phyloP scores from a whole-genome alignment of 92 coral and sea anemone species.

The Metridium senile region DNA sequence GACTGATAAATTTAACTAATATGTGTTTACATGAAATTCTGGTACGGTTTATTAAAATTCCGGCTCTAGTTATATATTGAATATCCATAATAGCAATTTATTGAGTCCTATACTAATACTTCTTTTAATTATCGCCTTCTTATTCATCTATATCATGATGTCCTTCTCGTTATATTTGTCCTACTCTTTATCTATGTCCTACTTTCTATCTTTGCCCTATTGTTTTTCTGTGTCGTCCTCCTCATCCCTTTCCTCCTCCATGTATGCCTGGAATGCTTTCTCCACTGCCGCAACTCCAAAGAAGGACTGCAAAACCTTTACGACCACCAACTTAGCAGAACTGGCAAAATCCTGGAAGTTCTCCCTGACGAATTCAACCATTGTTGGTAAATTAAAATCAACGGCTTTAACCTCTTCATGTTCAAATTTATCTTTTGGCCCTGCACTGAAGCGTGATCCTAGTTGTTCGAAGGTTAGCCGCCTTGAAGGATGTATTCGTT shows the following conservation, averaged over 20 bases:
- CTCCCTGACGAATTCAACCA: constrained; percentile 91
- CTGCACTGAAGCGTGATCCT: constrained; percentile 87
- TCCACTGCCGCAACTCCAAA: constrained; percentile 93
- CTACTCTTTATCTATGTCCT: background rate
- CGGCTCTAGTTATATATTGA: no score
- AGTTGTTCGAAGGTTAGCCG: constrained; percentile 82
- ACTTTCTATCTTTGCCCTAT: background rate
- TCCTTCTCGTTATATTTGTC: no score
- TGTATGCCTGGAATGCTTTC: constrained; percentile 68
- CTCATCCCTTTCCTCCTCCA: constrained; percentile 32
- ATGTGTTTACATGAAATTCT: no score
- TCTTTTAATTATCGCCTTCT: no score
- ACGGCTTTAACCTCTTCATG: constrained; percentile 89
- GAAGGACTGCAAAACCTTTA: constrained; percentile 94
- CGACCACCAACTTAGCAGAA: constrained; percentile 94
- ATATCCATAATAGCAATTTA: no score
- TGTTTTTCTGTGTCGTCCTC: background rate
- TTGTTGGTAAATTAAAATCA: constrained; percentile 74
- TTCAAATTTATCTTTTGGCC: constrained; percentile 90
- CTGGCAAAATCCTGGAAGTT: constrained; percentile 94
- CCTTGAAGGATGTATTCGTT: constrained; percentile 82
- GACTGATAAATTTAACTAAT: no score
- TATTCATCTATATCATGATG: no score
- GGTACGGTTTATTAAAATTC: no score
- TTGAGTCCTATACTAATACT: no score